A percentile compares a stretch with the other conserved stretches of the same genome.
phyloP scores from a whole-genome alignment of 2,888 invertebrate species.

The Nephrotoma appendiculata region DNA sequence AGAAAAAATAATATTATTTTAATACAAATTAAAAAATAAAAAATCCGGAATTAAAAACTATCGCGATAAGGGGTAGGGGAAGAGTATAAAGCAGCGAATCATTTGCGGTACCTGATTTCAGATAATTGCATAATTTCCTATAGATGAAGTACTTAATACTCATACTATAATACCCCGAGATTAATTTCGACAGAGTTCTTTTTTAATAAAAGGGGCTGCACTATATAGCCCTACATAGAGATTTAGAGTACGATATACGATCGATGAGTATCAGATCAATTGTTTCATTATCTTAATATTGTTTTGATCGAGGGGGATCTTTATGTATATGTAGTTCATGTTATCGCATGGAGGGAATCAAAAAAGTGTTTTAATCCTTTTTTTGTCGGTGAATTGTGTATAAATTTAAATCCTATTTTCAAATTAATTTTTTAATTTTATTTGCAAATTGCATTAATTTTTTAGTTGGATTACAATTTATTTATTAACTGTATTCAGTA shows the following conservation, averaged over 20 bases:
- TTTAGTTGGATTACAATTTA: background rate
- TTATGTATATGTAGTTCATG: background rate
- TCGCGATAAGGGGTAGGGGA: background rate
- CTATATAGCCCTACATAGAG: background rate
- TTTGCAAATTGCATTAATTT: background rate
- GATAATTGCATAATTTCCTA: slow-evolving; percentile 3
- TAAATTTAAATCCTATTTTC: background rate
- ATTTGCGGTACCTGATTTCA: slow-evolving; percentile 5
- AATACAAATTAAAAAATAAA: background rate
- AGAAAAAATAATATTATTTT: background rate
- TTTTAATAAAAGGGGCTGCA: background rate
- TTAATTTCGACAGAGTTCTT: background rate
- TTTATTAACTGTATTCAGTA: background rate
- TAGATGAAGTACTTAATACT: background rate
- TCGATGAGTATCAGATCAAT: background rate
- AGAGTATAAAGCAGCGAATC: background rate
- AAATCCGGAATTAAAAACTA: background rate
- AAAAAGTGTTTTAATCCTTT: background rate
- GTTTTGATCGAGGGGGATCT: background rate
- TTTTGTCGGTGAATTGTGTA: background rate
- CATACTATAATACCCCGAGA: background rate
- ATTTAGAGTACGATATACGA: background rate
- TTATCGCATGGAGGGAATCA: background rate
- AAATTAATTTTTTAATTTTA: background rate
- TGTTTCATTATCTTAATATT: background rate